A percentile compares a stretch with the other conserved stretches of the same genome.
These are phyloP conservation scores for Aurelia sp. DNA, from an alignment of 30 jellyfish, hydroid and myxozoan species.

Conservation along the genomic window DNA sequence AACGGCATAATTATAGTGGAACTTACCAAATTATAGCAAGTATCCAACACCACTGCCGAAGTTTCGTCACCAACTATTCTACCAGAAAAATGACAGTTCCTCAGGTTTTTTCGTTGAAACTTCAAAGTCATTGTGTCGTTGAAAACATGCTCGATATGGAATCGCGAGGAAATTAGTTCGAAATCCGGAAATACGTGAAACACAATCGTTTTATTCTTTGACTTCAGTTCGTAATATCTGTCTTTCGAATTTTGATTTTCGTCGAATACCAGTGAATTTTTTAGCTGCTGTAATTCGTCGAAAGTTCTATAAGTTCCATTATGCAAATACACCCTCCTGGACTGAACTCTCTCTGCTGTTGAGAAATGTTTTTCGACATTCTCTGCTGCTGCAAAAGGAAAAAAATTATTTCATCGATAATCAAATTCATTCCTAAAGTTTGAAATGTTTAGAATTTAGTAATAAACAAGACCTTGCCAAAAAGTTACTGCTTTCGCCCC, in stretches of 20 bases:
- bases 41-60: conserved; percentile 77
- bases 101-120: neutral
- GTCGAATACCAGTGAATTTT: neutral
- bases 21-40: conserved; percentile 94
- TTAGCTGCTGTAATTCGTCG: neutral
- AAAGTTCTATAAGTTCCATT: conserved; percentile 20
- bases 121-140: neutral
- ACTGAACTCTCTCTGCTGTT: conserved; percentile 36
- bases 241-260: neutral
- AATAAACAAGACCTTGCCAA: too few species aligned
- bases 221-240: conserved; percentile 23
- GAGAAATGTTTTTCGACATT: conserved; percentile 1
- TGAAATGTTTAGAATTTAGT: too few species aligned
- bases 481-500: too few species aligned
- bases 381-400: neutral
- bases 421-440: neutral
- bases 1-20: neutral
- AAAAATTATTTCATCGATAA: neutral
- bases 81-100: conserved; percentile 71
- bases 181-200: conserved; percentile 23
- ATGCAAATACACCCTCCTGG: conserved; percentile 34
- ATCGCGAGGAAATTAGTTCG: conserved; percentile 58
- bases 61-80: conserved; percentile 37
- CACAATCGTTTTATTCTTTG: conserved; percentile 6
- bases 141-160: conserved; percentile 40